Conservation (phyloP, 2,113 vertebrate genomes). For the Zosterops lateralis region DNA sequence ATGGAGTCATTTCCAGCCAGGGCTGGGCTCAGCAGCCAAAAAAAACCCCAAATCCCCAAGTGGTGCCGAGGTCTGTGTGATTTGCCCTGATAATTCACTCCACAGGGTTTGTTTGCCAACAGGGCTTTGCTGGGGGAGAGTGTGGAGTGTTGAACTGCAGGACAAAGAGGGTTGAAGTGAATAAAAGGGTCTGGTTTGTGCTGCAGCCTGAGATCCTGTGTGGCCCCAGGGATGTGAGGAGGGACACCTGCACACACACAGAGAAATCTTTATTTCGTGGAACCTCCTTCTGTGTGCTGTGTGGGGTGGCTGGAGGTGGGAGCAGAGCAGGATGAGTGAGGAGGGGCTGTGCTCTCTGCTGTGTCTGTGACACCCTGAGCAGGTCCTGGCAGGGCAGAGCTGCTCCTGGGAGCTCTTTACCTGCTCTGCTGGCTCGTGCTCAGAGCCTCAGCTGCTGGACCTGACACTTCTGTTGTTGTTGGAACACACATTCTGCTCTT, state of each 20-base stretch:
- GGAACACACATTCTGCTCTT: background rate
- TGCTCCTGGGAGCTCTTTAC: background rate
- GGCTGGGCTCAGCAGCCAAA: background rate
- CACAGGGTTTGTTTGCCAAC: background rate
- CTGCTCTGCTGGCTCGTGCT: background rate
- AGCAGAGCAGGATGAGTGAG: background rate
- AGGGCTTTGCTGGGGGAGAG: background rate
- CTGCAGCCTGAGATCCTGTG: background rate
- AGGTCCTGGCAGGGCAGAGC: background rate
- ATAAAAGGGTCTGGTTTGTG: background rate
- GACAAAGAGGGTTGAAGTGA: background rate
- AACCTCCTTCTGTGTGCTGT: background rate
- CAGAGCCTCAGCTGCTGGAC: background rate
- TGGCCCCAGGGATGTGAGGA: background rate
- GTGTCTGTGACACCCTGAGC: rapidly evolving
- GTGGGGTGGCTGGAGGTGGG: background rate
- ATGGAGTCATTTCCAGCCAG: background rate
- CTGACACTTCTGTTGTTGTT: background rate
- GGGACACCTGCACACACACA: background rate
- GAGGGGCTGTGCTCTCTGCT: too few relatives aligned
- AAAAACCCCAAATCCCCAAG: background rate
- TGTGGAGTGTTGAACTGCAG: background rate
- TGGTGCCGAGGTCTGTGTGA: background rate
- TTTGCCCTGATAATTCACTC: background rate
- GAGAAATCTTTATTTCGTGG: background rate